Conservation (phyloP, 2,113 vertebrate genomes). For the Podarcis muralis region DNA sequence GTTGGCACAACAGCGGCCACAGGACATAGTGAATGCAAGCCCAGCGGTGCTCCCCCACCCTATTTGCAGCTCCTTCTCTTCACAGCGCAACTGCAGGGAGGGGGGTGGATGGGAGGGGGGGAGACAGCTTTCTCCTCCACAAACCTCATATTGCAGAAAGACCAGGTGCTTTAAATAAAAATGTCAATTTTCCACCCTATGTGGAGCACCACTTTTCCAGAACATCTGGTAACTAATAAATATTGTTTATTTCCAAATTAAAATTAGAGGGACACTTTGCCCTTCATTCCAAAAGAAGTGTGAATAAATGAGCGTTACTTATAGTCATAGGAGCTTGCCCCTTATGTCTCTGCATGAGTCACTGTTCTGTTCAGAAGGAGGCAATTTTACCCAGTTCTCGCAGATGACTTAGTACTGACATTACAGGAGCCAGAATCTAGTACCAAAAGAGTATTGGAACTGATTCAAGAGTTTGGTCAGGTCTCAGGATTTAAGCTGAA, state of each 20-base stretch:
- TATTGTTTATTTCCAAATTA: neutral
- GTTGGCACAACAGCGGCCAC: accelerated
- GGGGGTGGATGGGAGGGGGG: too few species aligned
- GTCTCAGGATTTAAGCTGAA: too few species aligned
- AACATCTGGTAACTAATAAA: neutral
- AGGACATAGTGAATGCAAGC: neutral
- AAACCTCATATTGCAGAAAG: neutral
- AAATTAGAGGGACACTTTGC: neutral
- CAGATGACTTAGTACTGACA: too few species aligned
- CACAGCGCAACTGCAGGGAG: neutral
- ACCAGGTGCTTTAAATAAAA: neutral
- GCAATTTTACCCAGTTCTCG: neutral
- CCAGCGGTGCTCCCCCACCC: neutral
- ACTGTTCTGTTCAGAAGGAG: neutral
- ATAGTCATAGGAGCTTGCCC: neutral
- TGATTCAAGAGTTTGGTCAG: too few species aligned
- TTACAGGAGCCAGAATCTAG: too few species aligned
- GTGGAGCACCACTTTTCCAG: neutral
- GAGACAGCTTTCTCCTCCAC: neutral
- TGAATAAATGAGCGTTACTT: neutral
- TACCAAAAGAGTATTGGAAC: too few species aligned
- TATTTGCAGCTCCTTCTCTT: neutral
- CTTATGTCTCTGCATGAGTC: neutral
- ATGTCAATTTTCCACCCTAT: neutral
- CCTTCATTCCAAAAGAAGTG: neutral